Evolutionary conservation across 2,113 vertebrate genomes (phyloP), one percentile per base, ranked within the genome.

Genomic region (Athene cunicularia): DNA sequence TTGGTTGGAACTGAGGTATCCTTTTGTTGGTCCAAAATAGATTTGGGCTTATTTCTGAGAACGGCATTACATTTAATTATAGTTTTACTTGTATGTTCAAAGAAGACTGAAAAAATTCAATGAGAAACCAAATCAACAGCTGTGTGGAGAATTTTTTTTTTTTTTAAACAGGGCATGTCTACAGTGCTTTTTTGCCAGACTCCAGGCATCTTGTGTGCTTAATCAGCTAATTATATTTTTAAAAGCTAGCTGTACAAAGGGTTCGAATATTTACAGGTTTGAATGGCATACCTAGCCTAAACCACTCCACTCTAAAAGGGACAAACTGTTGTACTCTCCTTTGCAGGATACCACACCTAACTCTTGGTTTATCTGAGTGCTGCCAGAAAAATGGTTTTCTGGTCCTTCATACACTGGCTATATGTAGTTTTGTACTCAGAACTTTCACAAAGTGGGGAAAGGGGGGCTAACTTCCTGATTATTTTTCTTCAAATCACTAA

Each of bases 381-480:
- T 88, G 47, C 66, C 96, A 53, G 86, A 93, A 96, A 97, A 97
- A 90, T 45, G 52, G 37, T 90, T 96, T 98, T 92, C 83, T 97
- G 86, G 89, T 93, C 76, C 32, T 94, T 92, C 50, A 10, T 91
- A 85, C 62, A 33, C 49, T 35, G 17, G 11, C 43, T 94, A 47
- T 97, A 87, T 88, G 96, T 95, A 94, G 90, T 90, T 96, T 89
- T 93, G 77, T 85, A 76, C 41, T 59, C 74, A 73, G 77, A 93
- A 39, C 74, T 96, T 96, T 75, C 73, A 72, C 27, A 33, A 96
- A 73, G 58, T 62, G 30, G 41, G 39, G 67, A 22, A 41, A 64
- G 39, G 9, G 23, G 23, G 9, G 2, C 32, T 16, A 1, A 33
- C 35, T 93, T 96, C 68, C 80, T 50, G 37, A 33, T 90, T 59